Percentiles rank a stretch among this genome's conserved stretches.
phyloP scores from a whole-genome alignment of 35 echinoderm and acorn worm species.

The Heliocidaris tuberculata region DNA sequence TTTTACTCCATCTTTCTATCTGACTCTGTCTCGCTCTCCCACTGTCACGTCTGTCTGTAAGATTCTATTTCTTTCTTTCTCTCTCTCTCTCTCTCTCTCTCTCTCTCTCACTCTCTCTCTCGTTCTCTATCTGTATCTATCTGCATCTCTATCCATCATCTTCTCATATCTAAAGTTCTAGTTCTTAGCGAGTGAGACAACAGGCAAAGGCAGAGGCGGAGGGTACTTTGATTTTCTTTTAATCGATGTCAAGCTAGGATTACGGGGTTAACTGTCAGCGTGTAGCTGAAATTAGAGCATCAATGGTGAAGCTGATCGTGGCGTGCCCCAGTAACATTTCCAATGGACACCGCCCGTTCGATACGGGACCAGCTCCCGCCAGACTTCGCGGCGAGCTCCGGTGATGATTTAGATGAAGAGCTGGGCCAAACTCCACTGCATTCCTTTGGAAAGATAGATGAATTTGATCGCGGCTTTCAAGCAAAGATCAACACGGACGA shows the following conservation, averaged over 20 bases:
- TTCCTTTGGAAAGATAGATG: neutral
- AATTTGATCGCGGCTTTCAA: neutral
- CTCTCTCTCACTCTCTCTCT: neutral
- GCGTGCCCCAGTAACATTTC: conserved; percentile 40
- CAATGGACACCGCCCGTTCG: conserved; percentile 23
- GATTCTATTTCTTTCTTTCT: neutral
- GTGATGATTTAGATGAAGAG: conserved; percentile 5
- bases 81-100: neutral
- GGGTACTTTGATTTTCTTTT: conserved; percentile 27
- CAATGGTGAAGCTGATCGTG: neutral
- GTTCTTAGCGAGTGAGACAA: neutral
- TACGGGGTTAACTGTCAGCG: conserved; percentile 48
- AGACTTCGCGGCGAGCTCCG: conserved; percentile 14
- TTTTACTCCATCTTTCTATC: neutral
- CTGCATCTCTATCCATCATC: neutral
- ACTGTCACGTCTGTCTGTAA: neutral
- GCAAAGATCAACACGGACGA: neutral
- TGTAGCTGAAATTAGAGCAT: conserved; percentile 39
- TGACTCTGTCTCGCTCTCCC: neutral
- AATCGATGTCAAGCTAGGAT: neutral
- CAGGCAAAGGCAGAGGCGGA: conserved; percentile 1
- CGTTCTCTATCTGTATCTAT: neutral
- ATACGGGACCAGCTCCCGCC: conserved; percentile 4
- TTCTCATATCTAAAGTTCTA: neutral
- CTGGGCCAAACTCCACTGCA: neutral